phyloP scores from a whole-genome alignment of 2,113 vertebrate genomes.

The Pluvianellus socialis region DNA sequence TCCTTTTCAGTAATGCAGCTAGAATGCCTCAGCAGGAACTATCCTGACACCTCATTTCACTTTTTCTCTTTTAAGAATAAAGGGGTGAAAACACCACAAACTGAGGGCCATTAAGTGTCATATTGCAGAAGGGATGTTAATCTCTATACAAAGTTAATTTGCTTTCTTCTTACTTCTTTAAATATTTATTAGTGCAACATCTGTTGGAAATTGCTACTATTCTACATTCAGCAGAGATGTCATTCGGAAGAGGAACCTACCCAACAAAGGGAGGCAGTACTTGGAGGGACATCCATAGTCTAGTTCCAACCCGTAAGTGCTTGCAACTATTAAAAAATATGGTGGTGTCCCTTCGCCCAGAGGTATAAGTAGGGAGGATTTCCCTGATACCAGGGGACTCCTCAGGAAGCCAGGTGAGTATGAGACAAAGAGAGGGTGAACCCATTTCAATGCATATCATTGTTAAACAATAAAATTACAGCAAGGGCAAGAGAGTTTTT shows the following conservation, averaged over 20 bases:
- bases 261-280: fast-evolving
- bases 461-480: background rate
- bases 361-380: background rate
- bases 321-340: background rate
- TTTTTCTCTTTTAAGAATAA: background rate
- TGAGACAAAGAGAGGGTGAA: background rate
- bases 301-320: background rate
- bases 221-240: background rate
- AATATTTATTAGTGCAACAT: background rate
- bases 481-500: background rate
- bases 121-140: background rate
- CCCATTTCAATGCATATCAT: background rate
- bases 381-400: background rate
- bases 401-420: background rate
- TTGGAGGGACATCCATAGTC: background rate
- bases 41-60: background rate
- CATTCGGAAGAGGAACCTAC: background rate
- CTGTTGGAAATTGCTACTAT: background rate
- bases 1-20: background rate
- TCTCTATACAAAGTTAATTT: background rate
- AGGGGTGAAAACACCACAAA: background rate
- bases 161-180: background rate
- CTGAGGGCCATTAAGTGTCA: background rate
- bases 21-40: background rate
- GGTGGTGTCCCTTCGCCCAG: background rate